Conservation (phyloP, 1,140 invertebrate species). For the Drosophila insularis region DNA sequence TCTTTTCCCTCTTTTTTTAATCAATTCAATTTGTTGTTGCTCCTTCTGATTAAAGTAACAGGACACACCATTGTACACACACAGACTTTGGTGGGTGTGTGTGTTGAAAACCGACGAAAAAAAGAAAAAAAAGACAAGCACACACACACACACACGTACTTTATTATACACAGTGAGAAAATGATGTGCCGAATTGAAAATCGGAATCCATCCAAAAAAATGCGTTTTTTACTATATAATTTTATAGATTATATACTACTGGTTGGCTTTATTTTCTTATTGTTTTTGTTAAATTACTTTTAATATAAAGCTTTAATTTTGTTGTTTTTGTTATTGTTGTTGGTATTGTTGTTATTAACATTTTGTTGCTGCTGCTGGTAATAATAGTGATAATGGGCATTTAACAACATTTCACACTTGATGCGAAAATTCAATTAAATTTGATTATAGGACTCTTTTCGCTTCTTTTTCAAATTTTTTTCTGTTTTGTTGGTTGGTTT, state of each 20-base stretch:
- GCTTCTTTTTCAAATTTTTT: neutral
- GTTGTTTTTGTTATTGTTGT: constrained; percentile 14
- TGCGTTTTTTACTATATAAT: constrained; percentile 6
- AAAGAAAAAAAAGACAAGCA: constrained; percentile 39
- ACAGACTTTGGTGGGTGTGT: constrained; percentile 27
- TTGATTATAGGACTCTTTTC: neutral
- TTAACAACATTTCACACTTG: constrained; percentile 21
- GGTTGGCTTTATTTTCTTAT: constrained; percentile 12
- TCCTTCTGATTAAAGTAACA: neutral
- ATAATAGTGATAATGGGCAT: neutral
- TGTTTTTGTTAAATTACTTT: constrained; percentile 26
- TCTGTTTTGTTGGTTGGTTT: constrained; percentile 1
- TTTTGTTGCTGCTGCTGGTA: constrained; percentile 2
- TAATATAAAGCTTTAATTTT: constrained; percentile 28
- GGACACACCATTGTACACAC: neutral
- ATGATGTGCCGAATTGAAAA: neutral
- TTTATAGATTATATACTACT: too few relatives aligned
- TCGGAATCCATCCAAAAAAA: constrained; percentile 14
- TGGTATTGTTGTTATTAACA: constrained; percentile 25
- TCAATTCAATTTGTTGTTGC: neutral
- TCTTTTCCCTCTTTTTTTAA: neutral
- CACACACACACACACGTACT: constrained; percentile 22
- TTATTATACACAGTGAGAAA: constrained; percentile 17
- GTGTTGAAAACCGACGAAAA: constrained; percentile 33
- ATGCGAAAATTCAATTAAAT: neutral